A percentile compares a stretch with the other conserved stretches of the same genome.
These are phyloP conservation scores for Stenotaenia linearis DNA, from an alignment of 2,888 invertebrate species.

Conservation along the genomic window DNA sequence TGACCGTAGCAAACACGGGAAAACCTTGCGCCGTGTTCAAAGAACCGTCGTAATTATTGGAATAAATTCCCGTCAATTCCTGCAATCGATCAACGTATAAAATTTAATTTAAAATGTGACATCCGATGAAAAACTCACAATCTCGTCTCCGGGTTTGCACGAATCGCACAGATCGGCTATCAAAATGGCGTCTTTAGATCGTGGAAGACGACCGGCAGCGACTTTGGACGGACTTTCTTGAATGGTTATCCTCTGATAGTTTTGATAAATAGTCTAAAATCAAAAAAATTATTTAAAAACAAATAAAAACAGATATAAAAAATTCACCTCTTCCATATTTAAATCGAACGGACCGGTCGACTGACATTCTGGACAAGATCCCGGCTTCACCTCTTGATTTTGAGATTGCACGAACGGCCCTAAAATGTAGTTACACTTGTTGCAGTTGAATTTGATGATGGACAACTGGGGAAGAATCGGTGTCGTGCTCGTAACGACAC, in stretches of 20 bases:
- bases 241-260: conserved; percentile 95
- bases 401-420: conserved; percentile 96
- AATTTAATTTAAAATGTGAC: background rate
- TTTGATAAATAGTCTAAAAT: conserved; percentile 87
- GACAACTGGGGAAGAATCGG: conserved; percentile 92
- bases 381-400: conserved; percentile 88
- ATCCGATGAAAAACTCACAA: conserved; percentile 61
- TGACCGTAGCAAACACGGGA: conserved; percentile 96
- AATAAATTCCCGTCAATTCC: conserved; percentile 75
- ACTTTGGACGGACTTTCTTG: conserved; percentile 98
- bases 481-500: conserved; percentile 94
- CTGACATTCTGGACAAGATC: conserved; percentile 97
- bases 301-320: background rate
- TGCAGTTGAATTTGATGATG: conserved; percentile 94
- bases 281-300: conserved; percentile 28
- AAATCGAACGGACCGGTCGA: conserved; percentile 92
- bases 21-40: conserved; percentile 90
- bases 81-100: conserved; percentile 40
- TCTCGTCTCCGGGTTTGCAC: conserved; percentile 97
- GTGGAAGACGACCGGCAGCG: conserved; percentile 92
- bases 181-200: conserved; percentile 94
- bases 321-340: conserved; percentile 74
- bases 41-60: conserved; percentile 96
- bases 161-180: conserved; percentile 91
- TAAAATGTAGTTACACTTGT: conserved; percentile 86